Conservation (phyloP, 1,140 invertebrate genomes). For the Oryctes rhinoceros region DNA sequence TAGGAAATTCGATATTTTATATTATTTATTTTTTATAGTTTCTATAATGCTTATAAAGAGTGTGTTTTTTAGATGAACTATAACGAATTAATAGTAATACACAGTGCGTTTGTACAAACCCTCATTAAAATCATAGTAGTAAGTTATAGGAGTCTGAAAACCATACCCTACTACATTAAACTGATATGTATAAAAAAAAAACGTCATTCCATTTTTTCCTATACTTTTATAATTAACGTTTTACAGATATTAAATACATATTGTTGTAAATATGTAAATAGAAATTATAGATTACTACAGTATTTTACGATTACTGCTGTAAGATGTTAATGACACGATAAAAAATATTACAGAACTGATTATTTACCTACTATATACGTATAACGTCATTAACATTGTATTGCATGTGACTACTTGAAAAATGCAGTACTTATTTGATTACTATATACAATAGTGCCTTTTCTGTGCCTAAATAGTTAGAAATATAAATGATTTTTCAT, state of each 20-base stretch:
- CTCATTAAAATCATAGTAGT: neutral
- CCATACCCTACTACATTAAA: conserved; percentile 27
- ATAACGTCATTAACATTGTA: conserved; percentile 38
- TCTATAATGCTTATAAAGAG: conserved; percentile 32
- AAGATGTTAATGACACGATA: conserved; percentile 39
- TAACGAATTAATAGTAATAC: conserved; percentile 40
- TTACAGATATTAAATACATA: conserved; percentile 42
- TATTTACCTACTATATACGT: conserved; percentile 42
- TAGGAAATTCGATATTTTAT: conserved; percentile 40
- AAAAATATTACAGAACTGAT: conserved; percentile 40
- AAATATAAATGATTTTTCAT: conserved; percentile 41
- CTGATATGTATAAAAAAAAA: conserved; percentile 33
- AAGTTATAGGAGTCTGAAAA: neutral
- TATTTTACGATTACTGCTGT: conserved; percentile 41
- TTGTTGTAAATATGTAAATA: conserved; percentile 57
- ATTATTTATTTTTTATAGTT: conserved; percentile 40
- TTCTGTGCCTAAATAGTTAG: conserved; percentile 48
- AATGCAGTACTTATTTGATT: conserved; percentile 49
- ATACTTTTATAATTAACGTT: conserved; percentile 18
- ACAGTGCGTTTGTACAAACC: conserved; percentile 37
- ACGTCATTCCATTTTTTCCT: conserved; percentile 41
- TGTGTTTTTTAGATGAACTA: conserved; percentile 34
- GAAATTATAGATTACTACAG: conserved; percentile 34
- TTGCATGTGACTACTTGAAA: conserved; percentile 9
- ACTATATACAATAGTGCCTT: conserved; percentile 52